These are phyloP conservation scores for Xylophagus ater DNA, from an alignment of 2,888 invertebrate species.

Conservation along the genomic window DNA sequence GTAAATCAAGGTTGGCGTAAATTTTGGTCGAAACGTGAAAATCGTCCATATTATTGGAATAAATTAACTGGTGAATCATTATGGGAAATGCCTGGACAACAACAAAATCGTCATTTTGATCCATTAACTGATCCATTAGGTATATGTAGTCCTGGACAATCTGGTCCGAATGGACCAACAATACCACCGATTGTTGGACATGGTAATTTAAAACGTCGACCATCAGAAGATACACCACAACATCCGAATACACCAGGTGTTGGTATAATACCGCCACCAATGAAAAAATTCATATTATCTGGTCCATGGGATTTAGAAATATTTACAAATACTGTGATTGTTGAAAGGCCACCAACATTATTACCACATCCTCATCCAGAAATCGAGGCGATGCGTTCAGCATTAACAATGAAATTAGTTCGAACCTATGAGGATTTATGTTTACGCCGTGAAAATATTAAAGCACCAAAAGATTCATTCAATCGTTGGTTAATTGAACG, in stretches of 20 bases:
- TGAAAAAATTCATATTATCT: conserved; percentile 76
- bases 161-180: conserved; percentile 38
- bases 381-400: conserved; percentile 76
- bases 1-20: conserved; percentile 89
- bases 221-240: conserved; percentile 38
- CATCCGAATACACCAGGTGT: conserved; percentile 28
- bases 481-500: conserved; percentile 94
- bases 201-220: conserved; percentile 30
- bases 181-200: conserved; percentile 20
- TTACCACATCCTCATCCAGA: conserved; percentile 91
- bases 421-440: conserved; percentile 91
- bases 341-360: conserved; percentile 72
- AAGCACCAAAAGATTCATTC: conserved; percentile 93
- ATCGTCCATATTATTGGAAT: conserved; percentile 93
- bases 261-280: conserved; percentile 50
- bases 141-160: conserved; percentile 45
- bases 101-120: conserved; percentile 62
- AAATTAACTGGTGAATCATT: conserved; percentile 90
- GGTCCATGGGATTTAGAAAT: conserved; percentile 95
- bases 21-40: conserved; percentile 93
- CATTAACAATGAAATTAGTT: conserved; percentile 70
- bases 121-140: conserved; percentile 86
- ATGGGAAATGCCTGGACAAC: conserved; percentile 87
- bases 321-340: conserved; percentile 72
- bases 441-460: conserved; percentile 82